phyloP scores from a whole-genome alignment of 2,888 invertebrate genomes.

The Drosophila emarginata region DNA sequence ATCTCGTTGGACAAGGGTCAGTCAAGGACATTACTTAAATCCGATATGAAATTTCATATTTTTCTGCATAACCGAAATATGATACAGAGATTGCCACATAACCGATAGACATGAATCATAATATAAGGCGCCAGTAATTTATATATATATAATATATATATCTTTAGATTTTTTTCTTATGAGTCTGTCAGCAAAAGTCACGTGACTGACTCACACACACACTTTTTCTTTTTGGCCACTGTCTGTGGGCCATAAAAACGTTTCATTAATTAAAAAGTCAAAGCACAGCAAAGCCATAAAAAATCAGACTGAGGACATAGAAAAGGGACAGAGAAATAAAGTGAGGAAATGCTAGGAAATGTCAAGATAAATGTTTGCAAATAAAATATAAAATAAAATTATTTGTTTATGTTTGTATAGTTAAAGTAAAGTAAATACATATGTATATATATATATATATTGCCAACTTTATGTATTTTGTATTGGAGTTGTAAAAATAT shows the following conservation, averaged over 20 bases:
- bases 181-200: conserved; percentile 30
- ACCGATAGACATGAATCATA: conserved; percentile 21
- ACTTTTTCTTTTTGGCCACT: conserved; percentile 22
- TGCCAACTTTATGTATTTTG: no score
- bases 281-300: conserved; percentile 32
- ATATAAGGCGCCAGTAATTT: conserved; percentile 30
- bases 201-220: conserved; percentile 36
- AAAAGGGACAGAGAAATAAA: conserved; percentile 19
- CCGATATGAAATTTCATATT: conserved; percentile 1
- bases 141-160: conserved; percentile 28
- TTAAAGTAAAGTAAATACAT: not conserved
- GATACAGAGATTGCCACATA: conserved; percentile 15
- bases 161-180: conserved; percentile 26
- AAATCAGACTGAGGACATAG: not conserved
- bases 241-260: conserved; percentile 43
- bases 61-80: conserved; percentile 19
- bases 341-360: conserved; percentile 31
- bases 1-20: not conserved
- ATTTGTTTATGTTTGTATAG: not conserved
- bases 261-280: conserved; percentile 55
- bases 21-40: not conserved
- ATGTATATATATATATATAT: no score
- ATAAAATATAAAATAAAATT: conserved; percentile 36
- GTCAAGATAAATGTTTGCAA: conserved; percentile 38
- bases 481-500: no score